Evolutionary conservation across 2,888 invertebrate species (phyloP).

Genomic region (Furcula furcula): DNA sequence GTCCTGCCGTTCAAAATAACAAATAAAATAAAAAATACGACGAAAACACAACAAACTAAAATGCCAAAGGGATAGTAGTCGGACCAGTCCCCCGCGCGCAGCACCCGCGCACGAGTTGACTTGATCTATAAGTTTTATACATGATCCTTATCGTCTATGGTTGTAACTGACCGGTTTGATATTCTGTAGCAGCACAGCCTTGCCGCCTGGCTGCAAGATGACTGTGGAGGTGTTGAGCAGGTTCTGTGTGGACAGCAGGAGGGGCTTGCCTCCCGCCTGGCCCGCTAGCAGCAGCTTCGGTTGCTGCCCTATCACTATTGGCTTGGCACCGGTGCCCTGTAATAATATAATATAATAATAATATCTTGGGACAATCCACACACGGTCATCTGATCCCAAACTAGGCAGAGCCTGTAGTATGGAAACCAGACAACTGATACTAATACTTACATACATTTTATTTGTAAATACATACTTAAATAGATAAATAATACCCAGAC

Average conservation of each 20-base stretch:
- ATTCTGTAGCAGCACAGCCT: conserved; percentile 77
- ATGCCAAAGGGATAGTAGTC: too few species aligned
- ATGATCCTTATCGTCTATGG: neutral
- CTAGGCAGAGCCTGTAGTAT: too few species aligned
- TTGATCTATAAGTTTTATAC: too few species aligned
- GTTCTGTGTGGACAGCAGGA: conserved; percentile 65
- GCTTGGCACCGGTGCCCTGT: conserved; percentile 62
- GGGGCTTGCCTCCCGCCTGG: conserved; percentile 63
- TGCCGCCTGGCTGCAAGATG: conserved; percentile 73
- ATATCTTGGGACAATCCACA: too few species aligned
- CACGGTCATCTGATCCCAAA: too few species aligned
- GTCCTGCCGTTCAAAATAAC: too few species aligned
- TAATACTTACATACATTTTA: too few species aligned
- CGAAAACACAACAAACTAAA: too few species aligned
- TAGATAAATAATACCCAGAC: too few species aligned
- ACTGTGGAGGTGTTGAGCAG: conserved; percentile 70
- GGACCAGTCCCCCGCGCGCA: conserved; percentile 24
- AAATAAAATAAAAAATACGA: too few species aligned
- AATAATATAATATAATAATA: neutral
- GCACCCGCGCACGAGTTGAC: conserved; percentile 41
- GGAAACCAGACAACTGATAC: too few species aligned
- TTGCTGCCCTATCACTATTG: conserved; percentile 71
- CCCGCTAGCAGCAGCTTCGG: conserved; percentile 67
- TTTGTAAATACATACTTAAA: too few species aligned
- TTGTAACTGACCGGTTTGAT: conserved; percentile 60